Conservation (phyloP, 2,113 vertebrate genomes). For the Tonatia bakeri region DNA sequence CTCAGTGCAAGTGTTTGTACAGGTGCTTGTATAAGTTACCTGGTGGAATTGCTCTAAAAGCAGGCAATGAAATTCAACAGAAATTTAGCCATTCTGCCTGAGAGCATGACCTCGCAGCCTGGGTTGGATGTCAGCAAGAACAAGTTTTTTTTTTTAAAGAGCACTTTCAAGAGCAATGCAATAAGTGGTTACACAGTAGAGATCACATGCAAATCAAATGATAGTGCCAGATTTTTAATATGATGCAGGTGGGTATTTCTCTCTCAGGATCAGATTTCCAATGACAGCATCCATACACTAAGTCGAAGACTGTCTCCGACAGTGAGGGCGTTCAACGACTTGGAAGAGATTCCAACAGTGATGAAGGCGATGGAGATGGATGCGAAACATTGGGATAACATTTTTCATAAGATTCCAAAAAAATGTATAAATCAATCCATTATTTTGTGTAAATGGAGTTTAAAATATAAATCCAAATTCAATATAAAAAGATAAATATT, state of each 20-base stretch:
- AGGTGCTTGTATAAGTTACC: neutral
- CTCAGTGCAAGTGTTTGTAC: neutral
- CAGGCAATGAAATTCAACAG: neutral
- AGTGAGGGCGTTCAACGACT: neutral
- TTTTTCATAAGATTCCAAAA: neutral
- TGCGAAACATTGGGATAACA: neutral
- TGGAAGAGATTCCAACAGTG: neutral
- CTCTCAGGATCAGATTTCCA: neutral
- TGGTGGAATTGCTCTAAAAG: neutral
- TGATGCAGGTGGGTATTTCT: neutral
- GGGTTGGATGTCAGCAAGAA: neutral
- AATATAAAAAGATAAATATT: neutral
- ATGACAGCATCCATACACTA: neutral
- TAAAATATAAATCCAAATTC: neutral
- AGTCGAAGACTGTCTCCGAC: constrained; percentile 11
- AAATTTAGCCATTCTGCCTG: neutral
- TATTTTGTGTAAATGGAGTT: neutral
- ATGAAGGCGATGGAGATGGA: neutral
- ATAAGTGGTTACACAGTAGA: neutral
- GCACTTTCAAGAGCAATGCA: neutral
- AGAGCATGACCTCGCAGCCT: neutral
- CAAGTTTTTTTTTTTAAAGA: neutral
- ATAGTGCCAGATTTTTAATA: neutral
- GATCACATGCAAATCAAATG: neutral
- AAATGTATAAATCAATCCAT: neutral